Percentiles rank a stretch among this genome's conserved stretches.
Evolutionary conservation across 1,140 invertebrate genomes (phyloP).

Genomic region (Coenobita brevimanus): DNA sequence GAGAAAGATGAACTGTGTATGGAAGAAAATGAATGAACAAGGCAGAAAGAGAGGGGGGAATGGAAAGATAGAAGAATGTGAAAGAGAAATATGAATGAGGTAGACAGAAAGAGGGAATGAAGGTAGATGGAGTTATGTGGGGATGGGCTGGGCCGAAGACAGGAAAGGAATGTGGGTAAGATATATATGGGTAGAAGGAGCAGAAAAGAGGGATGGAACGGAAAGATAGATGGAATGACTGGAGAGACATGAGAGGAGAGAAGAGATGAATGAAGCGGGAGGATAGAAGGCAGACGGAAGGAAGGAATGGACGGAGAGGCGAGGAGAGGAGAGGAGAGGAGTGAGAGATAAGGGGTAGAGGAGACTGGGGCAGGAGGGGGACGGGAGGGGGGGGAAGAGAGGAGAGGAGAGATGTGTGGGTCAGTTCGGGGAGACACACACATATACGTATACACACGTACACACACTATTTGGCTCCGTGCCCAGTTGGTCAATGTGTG

Average conservation of each 20-base stretch:
- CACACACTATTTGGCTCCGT: constrained; percentile 30
- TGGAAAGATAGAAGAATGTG: too few species aligned
- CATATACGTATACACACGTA: too few species aligned
- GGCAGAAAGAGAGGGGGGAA: too few species aligned
- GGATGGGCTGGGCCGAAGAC: background rate
- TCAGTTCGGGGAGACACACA: background rate
- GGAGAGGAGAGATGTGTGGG: background rate
- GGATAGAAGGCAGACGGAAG: background rate
- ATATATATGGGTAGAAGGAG: background rate
- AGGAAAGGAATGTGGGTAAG: background rate
- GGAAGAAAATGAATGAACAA: background rate
- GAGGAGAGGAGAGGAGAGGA: background rate
- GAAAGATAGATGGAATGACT: too few species aligned
- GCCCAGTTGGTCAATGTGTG: constrained; percentile 30
- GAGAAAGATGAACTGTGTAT: too few species aligned
- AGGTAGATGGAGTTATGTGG: background rate
- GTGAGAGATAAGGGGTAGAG: background rate
- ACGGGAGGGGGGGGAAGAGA: background rate
- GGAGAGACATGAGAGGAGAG: background rate
- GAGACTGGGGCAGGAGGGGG: background rate
- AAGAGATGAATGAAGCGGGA: background rate
- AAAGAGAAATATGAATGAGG: too few species aligned
- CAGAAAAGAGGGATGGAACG: background rate
- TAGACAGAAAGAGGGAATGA: too few species aligned
- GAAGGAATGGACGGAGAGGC: background rate